Conservation (phyloP, 2,797 vertebrate genomes). For the Pipistrellus kuhlii region DNA sequence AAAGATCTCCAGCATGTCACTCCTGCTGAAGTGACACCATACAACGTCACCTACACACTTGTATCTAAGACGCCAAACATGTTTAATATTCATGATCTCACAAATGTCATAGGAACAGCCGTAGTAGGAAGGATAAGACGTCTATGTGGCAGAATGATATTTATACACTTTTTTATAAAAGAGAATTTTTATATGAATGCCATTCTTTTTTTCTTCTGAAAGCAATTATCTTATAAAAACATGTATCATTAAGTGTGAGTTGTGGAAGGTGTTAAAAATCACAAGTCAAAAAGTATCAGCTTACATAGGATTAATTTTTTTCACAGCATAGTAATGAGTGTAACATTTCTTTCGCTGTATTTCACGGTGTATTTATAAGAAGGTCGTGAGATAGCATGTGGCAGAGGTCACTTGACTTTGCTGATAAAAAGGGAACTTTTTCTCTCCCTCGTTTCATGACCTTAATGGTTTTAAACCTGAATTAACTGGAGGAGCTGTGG, state of each 20-base stretch:
- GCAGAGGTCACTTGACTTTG: neutral
- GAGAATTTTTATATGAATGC: conserved; percentile 61
- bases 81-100: neutral
- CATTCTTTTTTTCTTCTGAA: conserved; percentile 45
- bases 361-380: conserved; percentile 50
- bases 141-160: conserved; percentile 17
- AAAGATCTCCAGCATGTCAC: neutral
- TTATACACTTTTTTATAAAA: conserved; percentile 60
- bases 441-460: neutral
- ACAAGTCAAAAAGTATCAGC: conserved; percentile 9
- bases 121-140: neutral
- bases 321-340: conserved; percentile 41
- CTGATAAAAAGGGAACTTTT: neutral
- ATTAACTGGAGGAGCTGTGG: neutral
- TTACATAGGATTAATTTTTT: conserved; percentile 60
- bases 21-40: neutral
- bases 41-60: neutral
- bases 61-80: neutral
- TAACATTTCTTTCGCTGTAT: conserved; percentile 33
- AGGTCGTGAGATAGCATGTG: neutral
- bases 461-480: neutral
- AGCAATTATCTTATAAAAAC: conserved; percentile 30
- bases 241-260: conserved; percentile 34
- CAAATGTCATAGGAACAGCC: neutral
- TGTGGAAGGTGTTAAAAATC: conserved; percentile 57